Conservation (phyloP, 2,797 vertebrate species). For the Macroramphosus scolopax region DNA sequence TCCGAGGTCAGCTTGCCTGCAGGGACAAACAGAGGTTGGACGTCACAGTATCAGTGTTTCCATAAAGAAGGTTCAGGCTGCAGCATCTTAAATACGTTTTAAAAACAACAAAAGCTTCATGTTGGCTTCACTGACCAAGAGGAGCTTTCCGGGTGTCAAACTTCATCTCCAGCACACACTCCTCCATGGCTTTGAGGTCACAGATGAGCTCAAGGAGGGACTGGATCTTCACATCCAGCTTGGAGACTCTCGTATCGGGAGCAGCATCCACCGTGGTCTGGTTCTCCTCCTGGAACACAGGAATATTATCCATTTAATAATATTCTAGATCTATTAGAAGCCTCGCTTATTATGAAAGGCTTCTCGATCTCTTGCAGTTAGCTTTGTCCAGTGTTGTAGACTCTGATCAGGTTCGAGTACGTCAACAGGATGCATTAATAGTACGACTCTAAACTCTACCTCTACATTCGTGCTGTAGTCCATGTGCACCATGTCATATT, state of each 20-base stretch:
- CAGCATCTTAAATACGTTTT: no score
- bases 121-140: constrained; percentile 83
- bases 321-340: no score
- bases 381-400: no score
- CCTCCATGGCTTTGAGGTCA: constrained; percentile 89
- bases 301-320: no score
- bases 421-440: no score
- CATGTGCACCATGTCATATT: constrained; percentile 89
- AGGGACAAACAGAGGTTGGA: constrained; percentile 1
- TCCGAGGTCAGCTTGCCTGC: constrained; percentile 87
- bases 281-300: constrained; percentile 63
- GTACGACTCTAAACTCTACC: no score
- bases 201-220: constrained; percentile 86
- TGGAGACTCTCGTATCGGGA: constrained; percentile 63
- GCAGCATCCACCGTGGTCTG: constrained; percentile 11
- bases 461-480: constrained; percentile 77
- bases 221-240: constrained; percentile 79
- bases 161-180: constrained; percentile 92
- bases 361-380: no score
- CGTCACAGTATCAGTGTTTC: background rate
- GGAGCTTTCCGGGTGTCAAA: constrained; percentile 89
- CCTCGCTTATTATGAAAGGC: no score
- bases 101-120: no score
- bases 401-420: no score
- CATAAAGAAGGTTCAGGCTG: no score